Evolutionary conservation across 2,797 vertebrate species (phyloP).

Genomic region (Premnoplex brunnescens): DNA sequence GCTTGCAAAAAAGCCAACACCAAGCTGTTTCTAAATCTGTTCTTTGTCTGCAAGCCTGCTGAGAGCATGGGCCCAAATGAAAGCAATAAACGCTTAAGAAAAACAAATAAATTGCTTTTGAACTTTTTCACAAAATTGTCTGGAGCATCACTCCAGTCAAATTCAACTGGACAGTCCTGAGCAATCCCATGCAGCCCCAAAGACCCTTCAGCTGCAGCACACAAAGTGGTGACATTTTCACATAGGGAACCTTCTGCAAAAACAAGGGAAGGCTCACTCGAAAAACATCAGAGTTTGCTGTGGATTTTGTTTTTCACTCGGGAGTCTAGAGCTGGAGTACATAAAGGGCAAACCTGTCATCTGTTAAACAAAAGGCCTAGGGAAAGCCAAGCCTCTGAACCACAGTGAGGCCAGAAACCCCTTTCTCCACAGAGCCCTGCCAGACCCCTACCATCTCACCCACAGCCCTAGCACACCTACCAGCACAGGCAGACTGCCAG

Average conservation of each 20-base stretch:
- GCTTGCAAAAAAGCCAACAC: neutral
- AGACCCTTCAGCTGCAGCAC: neutral
- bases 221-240: neutral
- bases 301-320: neutral
- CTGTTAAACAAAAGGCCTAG: neutral
- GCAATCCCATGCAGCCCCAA: neutral
- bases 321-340: neutral
- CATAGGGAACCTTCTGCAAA: neutral
- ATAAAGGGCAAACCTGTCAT: slow-evolving; percentile 18
- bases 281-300: neutral
- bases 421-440: neutral
- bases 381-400: neutral
- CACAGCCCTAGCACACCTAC: neutral
- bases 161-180: neutral
- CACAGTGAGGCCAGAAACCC: neutral
- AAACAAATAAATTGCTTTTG: neutral
- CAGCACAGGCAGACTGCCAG: neutral
- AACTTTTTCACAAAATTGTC: neutral
- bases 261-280: neutral
- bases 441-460: neutral
- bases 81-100: neutral
- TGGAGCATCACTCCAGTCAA: neutral
- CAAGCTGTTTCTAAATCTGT: neutral
- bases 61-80: neutral
- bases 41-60: neutral